Evolutionary conservation across 1,140 invertebrate species (phyloP).

Genomic region (Arctopsyche grandis): DNA sequence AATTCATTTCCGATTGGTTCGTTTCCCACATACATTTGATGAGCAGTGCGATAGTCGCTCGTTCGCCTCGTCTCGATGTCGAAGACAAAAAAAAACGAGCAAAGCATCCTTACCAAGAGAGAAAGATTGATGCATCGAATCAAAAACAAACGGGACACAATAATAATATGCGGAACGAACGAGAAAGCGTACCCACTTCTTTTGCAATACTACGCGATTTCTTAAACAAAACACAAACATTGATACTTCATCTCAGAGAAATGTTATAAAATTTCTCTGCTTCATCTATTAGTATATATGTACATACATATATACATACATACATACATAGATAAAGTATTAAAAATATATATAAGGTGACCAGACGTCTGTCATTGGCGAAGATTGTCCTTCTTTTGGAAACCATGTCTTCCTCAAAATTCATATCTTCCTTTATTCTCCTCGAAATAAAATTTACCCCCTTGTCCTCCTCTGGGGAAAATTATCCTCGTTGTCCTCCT

Average conservation of each 20-base stretch:
- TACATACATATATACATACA: not conserved
- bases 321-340: not conserved
- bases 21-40: conserved; percentile 48
- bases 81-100: not conserved
- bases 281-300: not conserved
- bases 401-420: too few relatives aligned
- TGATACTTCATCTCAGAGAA: too few relatives aligned
- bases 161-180: not conserved
- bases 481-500: too few relatives aligned
- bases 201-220: not conserved
- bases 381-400: too few relatives aligned
- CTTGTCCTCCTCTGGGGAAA: too few relatives aligned
- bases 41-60: conserved; percentile 16
- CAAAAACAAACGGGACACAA: conserved; percentile 8
- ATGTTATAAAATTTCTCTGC: too few relatives aligned
- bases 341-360: not conserved
- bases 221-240: too few relatives aligned
- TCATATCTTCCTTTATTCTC: too few relatives aligned
- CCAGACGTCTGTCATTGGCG: too few relatives aligned
- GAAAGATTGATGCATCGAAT: conserved; percentile 21
- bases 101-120: conserved; percentile 24
- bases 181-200: not conserved
- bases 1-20: conserved; percentile 47
- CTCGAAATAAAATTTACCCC: too few relatives aligned
- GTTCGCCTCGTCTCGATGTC: conserved; percentile 27